A percentile compares a stretch with the other conserved stretches of the same genome.
phyloP scores from a whole-genome alignment of 2,888 invertebrate genomes.

The Hemicrepidius hirtus region DNA sequence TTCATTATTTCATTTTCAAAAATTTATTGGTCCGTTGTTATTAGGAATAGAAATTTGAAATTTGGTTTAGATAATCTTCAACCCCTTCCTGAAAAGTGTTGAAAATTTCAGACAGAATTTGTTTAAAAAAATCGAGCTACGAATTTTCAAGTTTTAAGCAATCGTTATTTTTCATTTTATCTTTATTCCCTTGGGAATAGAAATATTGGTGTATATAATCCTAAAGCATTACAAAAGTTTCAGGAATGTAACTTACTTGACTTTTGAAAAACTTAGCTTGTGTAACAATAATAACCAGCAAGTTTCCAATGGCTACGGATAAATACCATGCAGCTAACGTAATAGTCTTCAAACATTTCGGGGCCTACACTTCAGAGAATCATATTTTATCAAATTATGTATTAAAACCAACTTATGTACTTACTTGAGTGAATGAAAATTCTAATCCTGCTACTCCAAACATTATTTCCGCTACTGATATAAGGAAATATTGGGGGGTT shows the following conservation, averaged over 20 bases:
- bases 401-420: not conserved
- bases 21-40: no score
- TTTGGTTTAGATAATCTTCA: no score
- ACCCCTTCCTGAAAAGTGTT: no score
- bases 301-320: constrained; percentile 86
- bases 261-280: constrained; percentile 79
- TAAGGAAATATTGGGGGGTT: constrained; percentile 86
- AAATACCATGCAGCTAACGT: constrained; percentile 90
- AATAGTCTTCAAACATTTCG: constrained; percentile 88
- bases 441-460: constrained; percentile 89
- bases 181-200: no score
- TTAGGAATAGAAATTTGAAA: no score
- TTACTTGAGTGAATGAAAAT: constrained; percentile 88
- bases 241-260: constrained; percentile 73
- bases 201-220: no score
- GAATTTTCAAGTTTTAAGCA: no score
- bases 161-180: no score
- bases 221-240: no score
- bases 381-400: not conserved
- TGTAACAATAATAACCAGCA: constrained; percentile 85
- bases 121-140: no score
- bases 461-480: constrained; percentile 88
- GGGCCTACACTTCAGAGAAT: constrained; percentile 75
- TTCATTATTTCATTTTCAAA: no score
- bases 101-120: no score